phyloP scores from a whole-genome alignment of 2,797 vertebrate species.

The Hylomyscus alleni region DNA sequence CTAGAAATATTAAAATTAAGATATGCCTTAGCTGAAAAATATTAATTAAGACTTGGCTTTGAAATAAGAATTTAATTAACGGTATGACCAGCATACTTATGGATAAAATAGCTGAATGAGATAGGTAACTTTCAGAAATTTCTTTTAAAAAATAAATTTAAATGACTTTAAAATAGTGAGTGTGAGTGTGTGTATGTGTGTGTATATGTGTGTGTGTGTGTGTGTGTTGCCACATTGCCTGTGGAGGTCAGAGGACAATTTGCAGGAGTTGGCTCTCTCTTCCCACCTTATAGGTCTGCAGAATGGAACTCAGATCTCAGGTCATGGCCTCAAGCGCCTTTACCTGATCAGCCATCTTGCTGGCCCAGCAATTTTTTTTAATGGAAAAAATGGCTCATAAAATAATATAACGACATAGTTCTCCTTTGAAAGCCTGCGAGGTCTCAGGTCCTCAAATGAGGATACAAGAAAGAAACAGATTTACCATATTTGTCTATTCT shows the following conservation, averaged over 20 bases:
- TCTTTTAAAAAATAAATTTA: neutral
- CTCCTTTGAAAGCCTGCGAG: neutral
- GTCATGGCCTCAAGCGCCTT: neutral
- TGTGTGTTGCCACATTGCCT: neutral
- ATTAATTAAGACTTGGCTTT: neutral
- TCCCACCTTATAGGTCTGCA: too few species aligned
- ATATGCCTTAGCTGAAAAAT: neutral
- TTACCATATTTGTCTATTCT: slow-evolving; percentile 3
- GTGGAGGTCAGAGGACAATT: too few species aligned
- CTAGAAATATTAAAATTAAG: neutral
- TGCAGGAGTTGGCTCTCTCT: neutral
- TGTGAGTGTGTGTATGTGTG: neutral
- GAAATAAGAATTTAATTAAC: neutral
- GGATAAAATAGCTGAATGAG: neutral
- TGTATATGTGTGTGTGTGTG: too few species aligned
- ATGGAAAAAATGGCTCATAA: neutral
- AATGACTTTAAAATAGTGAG: neutral
- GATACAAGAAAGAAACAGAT: neutral
- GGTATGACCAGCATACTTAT: neutral
- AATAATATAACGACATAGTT: neutral
- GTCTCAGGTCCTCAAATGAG: neutral
- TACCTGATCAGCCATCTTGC: neutral
- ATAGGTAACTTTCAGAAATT: neutral
- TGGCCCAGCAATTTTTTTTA: neutral
- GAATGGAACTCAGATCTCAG: neutral